phyloP scores from a whole-genome alignment of 2,113 vertebrate species.

The Oreochromis tanganicae region DNA sequence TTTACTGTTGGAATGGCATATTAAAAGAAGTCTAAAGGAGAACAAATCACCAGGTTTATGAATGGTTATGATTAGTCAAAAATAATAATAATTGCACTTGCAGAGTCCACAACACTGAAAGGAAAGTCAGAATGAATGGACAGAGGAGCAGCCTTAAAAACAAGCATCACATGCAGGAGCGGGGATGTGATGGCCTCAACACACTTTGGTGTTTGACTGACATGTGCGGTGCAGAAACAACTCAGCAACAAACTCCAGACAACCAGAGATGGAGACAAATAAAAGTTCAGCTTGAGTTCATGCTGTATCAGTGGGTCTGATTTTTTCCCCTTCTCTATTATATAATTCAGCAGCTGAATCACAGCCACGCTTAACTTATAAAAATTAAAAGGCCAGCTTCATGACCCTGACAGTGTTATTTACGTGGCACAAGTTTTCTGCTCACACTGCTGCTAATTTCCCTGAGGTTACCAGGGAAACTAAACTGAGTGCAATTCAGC shows the following conservation, averaged over 20 bases:
- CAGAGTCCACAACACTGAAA: background rate
- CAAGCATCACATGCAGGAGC: background rate
- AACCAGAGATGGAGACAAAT: background rate
- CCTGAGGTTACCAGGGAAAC: conserved; percentile 54
- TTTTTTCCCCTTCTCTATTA: background rate
- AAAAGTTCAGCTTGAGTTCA: conserved; percentile 31
- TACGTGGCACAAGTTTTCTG: background rate
- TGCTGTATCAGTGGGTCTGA: background rate
- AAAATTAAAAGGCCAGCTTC: conserved; percentile 22
- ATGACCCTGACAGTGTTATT: conserved; percentile 10
- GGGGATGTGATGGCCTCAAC: background rate
- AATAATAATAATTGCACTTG: background rate
- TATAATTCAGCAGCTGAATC: conserved; percentile 7
- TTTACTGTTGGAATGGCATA: background rate
- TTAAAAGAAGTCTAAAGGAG: background rate
- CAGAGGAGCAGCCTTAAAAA: background rate
- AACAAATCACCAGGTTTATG: background rate
- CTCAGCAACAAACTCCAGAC: background rate
- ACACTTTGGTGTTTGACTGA: background rate
- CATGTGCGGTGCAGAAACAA: background rate
- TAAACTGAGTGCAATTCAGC: background rate
- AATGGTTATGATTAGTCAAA: background rate
- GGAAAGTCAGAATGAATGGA: background rate
- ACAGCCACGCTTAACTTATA: background rate
- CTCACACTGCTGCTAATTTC: conserved; percentile 25